These are phyloP conservation scores for Holothuria glaberrima DNA, from an alignment of 35 echinoderm and acorn worm species.

Conservation along the genomic window DNA sequence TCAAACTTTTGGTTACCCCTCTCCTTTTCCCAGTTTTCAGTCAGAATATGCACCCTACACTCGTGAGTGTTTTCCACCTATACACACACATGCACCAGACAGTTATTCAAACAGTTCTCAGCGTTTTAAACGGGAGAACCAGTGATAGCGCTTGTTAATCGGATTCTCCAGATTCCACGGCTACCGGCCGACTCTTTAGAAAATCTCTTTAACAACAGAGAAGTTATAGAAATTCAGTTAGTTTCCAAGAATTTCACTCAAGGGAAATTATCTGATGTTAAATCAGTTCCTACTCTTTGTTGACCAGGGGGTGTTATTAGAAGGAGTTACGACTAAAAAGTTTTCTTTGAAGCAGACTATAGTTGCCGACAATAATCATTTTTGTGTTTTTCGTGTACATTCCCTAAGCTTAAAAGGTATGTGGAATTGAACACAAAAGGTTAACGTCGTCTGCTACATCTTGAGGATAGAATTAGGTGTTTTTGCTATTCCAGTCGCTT, in stretches of 20 bases:
- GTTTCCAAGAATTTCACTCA: not conserved
- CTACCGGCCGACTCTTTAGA: not conserved
- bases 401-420: too few species aligned
- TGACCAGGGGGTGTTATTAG: too few species aligned
- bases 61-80: not conserved
- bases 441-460: too few species aligned
- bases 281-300: slow-evolving; percentile 50
- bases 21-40: not conserved
- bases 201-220: too few species aligned
- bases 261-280: slow-evolving; percentile 1
- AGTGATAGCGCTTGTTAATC: not conserved
- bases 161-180: not conserved
- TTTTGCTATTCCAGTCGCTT: too few species aligned
- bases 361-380: too few species aligned
- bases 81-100: too few species aligned
- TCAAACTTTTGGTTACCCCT: not conserved
- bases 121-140: not conserved
- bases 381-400: too few species aligned
- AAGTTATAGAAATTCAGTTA: not conserved
- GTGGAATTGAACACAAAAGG: too few species aligned
- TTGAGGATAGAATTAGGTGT: too few species aligned
- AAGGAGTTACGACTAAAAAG: too few species aligned
- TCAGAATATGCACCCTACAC: not conserved
- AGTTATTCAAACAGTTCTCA: not conserved
- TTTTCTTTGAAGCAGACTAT: too few species aligned